phyloP scores from a whole-genome alignment of 2,113 vertebrate genomes.

The Percina caprodes region DNA sequence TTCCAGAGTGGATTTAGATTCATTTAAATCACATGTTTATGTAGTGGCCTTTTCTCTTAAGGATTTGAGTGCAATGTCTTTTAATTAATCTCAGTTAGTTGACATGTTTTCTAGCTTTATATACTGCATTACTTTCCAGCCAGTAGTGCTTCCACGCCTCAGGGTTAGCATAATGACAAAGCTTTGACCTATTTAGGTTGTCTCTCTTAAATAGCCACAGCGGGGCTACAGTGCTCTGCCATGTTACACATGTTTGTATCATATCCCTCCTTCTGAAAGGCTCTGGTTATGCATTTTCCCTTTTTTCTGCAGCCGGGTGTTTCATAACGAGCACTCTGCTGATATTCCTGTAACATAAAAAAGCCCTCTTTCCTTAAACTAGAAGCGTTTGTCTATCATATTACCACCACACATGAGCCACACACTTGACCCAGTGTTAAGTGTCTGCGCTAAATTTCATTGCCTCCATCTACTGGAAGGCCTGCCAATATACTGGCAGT shows the following conservation, averaged over 20 bases:
- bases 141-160: conserved; percentile 16
- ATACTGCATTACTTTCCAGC: conserved; percentile 26
- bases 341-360: conserved; percentile 86
- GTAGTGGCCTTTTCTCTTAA: conserved; percentile 16
- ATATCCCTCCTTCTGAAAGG: conserved; percentile 44
- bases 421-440: conserved; percentile 95
- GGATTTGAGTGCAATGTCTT: conserved; percentile 40
- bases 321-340: conserved; percentile 36
- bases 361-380: conserved; percentile 83
- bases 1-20: conserved; percentile 34
- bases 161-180: conserved; percentile 31
- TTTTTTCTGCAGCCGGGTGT: conserved; percentile 68
- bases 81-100: conserved; percentile 50
- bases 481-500: conserved; percentile 98
- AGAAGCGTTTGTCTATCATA: conserved; percentile 95
- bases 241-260: conserved; percentile 12
- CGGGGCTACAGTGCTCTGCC: neutral
- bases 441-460: conserved; percentile 98
- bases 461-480: conserved; percentile 96
- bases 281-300: conserved; percentile 70
- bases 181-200: conserved; percentile 57
- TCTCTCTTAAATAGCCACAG: conserved; percentile 31
- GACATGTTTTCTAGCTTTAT: conserved; percentile 39
- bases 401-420: conserved; percentile 91
- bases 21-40: conserved; percentile 39